Percentiles rank a stretch among this genome's conserved stretches.
Evolutionary conservation across 2,797 vertebrate genomes (phyloP).

Genomic region (Thaleichthys pacificus): DNA sequence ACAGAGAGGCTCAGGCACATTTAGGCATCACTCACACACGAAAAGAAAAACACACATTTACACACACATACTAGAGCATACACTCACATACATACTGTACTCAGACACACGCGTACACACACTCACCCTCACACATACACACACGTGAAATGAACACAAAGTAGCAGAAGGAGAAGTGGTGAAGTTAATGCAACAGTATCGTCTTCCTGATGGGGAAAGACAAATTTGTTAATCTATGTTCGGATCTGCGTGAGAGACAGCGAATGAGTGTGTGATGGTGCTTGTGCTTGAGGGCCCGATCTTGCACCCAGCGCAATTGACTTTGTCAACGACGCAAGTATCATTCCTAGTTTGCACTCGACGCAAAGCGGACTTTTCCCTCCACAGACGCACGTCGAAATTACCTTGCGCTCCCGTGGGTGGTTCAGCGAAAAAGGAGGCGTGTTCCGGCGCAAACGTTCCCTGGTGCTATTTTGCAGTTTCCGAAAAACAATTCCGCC

Average conservation of each 20-base stretch:
- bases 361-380: too few species aligned
- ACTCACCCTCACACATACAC: not conserved
- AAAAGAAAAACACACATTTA: not conserved
- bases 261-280: conserved; percentile 9
- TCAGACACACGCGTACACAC: not conserved
- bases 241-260: conserved; percentile 10
- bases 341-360: too few species aligned
- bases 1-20: conserved; percentile 29
- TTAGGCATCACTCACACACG: conserved; percentile 4
- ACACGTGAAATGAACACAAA: not conserved
- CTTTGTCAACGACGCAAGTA: too few species aligned
- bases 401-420: too few species aligned
- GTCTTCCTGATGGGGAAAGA: not conserved
- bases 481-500: too few species aligned
- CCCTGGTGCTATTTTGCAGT: too few species aligned
- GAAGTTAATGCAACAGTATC: not conserved
- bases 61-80: conserved; percentile 8
- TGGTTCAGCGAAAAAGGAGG: too few species aligned
- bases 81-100: not conserved
- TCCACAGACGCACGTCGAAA: too few species aligned
- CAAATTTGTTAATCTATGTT: not conserved
- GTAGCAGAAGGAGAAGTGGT: not conserved
- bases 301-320: too few species aligned
- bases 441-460: too few species aligned
- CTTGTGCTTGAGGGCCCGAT: conserved; percentile 15